These are phyloP conservation scores for Cardiocondyla obscurior DNA, from an alignment of 1,140 invertebrate genomes.

Conservation along the genomic window DNA sequence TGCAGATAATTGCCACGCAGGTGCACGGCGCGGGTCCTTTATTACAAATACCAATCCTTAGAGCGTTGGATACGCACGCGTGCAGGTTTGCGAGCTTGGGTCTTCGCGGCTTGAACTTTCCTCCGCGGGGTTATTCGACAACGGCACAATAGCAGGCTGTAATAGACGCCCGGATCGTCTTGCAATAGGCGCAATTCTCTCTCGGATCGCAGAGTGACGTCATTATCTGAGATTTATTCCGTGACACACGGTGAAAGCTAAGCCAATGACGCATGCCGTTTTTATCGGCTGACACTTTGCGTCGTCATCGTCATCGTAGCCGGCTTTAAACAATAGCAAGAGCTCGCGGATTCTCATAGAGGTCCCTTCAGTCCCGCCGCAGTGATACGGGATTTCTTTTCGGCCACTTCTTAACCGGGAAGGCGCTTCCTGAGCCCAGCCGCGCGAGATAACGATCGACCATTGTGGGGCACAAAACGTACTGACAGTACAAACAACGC, in stretches of 20 bases:
- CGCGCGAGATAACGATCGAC: slow-evolving; percentile 33
- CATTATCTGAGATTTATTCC: not conserved
- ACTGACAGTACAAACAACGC: slow-evolving; percentile 51
- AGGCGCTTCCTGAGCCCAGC: slow-evolving; percentile 18
- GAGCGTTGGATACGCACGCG: not conserved
- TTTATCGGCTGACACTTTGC: slow-evolving; percentile 5
- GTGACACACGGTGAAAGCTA: slow-evolving; percentile 1
- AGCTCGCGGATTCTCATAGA: not conserved
- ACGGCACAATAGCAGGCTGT: not conserved
- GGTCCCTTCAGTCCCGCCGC: not conserved
- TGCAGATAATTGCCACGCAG: slow-evolving; percentile 39
- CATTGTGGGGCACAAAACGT: slow-evolving; percentile 43
- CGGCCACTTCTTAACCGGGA: slow-evolving; percentile 4
- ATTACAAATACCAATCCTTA: slow-evolving; percentile 32
- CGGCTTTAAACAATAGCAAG: not conserved
- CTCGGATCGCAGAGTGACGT: slow-evolving; percentile 5
- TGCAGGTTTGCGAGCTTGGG: not conserved
- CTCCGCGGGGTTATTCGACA: not conserved
- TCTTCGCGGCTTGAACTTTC: slow-evolving; percentile 40
- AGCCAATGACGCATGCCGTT: slow-evolving; percentile 2
- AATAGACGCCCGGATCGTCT: not conserved
- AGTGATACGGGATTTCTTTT: slow-evolving; percentile 43
- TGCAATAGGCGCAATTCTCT: not conserved
- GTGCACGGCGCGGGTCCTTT: slow-evolving; percentile 21
- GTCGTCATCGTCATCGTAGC: not conserved